These are phyloP conservation scores for Procambarus virginalis DNA, from an alignment of 1,140 invertebrate species.

Conservation along the genomic window DNA sequence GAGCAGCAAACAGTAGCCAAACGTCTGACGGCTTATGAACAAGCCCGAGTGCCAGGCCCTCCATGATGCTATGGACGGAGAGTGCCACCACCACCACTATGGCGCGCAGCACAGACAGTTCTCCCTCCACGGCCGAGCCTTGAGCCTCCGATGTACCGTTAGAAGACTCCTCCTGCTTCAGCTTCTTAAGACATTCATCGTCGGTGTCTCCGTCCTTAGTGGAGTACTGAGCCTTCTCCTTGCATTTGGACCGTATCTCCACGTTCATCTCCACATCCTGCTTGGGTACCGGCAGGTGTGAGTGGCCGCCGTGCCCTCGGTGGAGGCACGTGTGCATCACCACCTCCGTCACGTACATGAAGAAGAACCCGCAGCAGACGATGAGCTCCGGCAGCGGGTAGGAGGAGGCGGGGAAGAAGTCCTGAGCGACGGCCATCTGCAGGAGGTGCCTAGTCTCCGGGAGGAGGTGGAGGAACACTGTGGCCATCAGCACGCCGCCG, in stretches of 20 bases:
- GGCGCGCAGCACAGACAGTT: conserved; percentile 73
- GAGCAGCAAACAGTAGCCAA: conserved; percentile 77
- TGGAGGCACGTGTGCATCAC: conserved; percentile 73
- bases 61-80: conserved; percentile 81
- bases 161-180: not conserved
- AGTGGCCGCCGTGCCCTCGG: not conserved
- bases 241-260: not conserved
- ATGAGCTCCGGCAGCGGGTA: conserved; percentile 77
- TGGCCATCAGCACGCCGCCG: conserved; percentile 91
- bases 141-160: not conserved
- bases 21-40: conserved; percentile 78
- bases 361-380: conserved; percentile 78
- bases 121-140: not conserved
- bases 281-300: not conserved
- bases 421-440: conserved; percentile 11
- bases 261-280: not conserved
- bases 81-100: conserved; percentile 79
- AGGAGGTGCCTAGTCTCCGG: conserved; percentile 85
- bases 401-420: conserved; percentile 8
- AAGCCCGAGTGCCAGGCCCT: conserved; percentile 85
- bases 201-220: not conserved
- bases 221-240: not conserved
- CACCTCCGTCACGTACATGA: conserved; percentile 78
- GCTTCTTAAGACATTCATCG: conserved; percentile 18
- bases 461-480: conserved; percentile 91